A percentile compares a stretch with the other conserved stretches of the same genome.
Conservation (phyloP, 2,113 vertebrate genomes). For the Toxostoma redivivum region DNA sequence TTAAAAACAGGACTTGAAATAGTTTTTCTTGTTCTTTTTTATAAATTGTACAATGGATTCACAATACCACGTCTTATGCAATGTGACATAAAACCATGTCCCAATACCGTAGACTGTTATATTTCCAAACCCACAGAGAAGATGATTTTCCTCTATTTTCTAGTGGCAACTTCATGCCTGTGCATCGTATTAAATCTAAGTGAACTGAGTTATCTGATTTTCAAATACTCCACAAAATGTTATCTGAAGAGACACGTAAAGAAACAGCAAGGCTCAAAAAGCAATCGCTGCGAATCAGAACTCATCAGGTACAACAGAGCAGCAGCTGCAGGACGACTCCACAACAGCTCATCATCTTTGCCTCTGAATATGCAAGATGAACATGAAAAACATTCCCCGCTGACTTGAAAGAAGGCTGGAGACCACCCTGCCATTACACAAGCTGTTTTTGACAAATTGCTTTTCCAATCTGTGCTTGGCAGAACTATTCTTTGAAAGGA, state of each 20-base stretch:
- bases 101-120: conserved; percentile 83
- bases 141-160: conserved; percentile 83
- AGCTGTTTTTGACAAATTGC: not conserved
- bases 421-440: not conserved
- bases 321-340: not conserved
- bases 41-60: conserved; percentile 84
- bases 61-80: conserved; percentile 73
- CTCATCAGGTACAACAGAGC: not conserved
- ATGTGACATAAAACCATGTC: conserved; percentile 80
- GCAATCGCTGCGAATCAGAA: not conserved
- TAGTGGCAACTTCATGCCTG: conserved; percentile 79
- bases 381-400: not conserved
- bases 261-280: not conserved
- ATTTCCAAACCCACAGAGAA: conserved; percentile 85
- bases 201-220: conserved; percentile 82
- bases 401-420: not conserved
- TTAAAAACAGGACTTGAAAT: conserved; percentile 82
- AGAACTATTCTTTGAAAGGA: not conserved
- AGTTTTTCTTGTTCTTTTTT: conserved; percentile 81
- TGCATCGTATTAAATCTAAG: conserved; percentile 79
- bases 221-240: conserved; percentile 73
- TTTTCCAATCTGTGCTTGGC: not conserved
- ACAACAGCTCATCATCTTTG: not conserved
- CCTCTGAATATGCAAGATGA: not conserved
- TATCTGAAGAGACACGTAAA: conserved; percentile 58